Evolutionary conservation across 2,113 vertebrate species (phyloP).

Genomic region (Mirza zaza): DNA sequence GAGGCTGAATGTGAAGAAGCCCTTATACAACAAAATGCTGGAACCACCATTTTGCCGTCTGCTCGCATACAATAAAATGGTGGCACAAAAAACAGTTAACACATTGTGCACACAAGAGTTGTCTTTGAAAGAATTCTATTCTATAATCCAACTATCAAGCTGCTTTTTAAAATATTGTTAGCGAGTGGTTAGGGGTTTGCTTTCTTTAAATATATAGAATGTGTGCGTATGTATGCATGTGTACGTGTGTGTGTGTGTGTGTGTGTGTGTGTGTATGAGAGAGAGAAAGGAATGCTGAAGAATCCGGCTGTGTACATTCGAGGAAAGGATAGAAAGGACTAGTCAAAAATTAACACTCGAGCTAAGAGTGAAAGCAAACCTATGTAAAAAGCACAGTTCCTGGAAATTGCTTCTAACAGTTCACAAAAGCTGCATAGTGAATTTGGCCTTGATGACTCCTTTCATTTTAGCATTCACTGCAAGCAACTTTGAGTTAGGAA

Average conservation of each 20-base stretch:
- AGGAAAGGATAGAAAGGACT: constrained; percentile 72
- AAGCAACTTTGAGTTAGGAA: constrained; percentile 2
- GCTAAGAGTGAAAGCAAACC: constrained; percentile 62
- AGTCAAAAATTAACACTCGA: constrained; percentile 80
- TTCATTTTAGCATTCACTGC: constrained; percentile 26
- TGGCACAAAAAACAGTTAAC: constrained; percentile 73
- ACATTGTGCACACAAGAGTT: constrained; percentile 8
- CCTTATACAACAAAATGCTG: constrained; percentile 70
- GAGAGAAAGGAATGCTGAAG: constrained; percentile 44
- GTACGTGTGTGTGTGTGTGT: neutral
- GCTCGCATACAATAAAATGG: constrained; percentile 80
- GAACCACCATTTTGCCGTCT: constrained; percentile 83
- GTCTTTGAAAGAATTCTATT: constrained; percentile 61
- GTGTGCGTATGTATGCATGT: neutral
- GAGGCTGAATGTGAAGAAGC: neutral
- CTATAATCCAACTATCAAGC: constrained; percentile 25
- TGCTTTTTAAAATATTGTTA: constrained; percentile 60
- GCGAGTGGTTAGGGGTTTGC: constrained; percentile 73
- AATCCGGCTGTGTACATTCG: constrained; percentile 61
- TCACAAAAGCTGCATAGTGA: neutral
- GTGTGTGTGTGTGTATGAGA: neutral
- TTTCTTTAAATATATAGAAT: constrained; percentile 56
- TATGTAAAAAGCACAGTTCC: neutral
- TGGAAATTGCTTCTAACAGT: constrained; percentile 43
- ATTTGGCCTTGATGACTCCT: constrained; percentile 60